Percentiles rank a stretch among this genome's conserved stretches.
phyloP scores from a whole-genome alignment of 2,113 vertebrate species.

The Burhinus oedicnemus region DNA sequence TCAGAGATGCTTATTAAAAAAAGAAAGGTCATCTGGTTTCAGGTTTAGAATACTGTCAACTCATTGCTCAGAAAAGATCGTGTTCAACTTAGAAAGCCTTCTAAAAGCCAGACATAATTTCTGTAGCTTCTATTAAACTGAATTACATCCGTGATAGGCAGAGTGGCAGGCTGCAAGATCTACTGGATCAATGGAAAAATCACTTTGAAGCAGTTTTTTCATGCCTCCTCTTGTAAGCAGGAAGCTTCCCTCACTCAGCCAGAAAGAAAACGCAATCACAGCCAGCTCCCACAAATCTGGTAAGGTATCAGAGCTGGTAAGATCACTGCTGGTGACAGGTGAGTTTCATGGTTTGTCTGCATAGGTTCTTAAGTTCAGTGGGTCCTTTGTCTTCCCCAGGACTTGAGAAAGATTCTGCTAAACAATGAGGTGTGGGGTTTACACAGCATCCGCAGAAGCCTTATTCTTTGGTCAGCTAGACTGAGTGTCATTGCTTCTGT shows the following conservation, averaged over 20 bases:
- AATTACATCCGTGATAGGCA: background rate
- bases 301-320: background rate
- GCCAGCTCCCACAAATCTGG: background rate
- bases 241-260: background rate
- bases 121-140: background rate
- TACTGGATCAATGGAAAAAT: background rate
- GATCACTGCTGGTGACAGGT: background rate
- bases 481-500: background rate
- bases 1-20: background rate
- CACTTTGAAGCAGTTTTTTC: background rate
- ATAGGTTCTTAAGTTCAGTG: background rate
- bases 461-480: background rate
- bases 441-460: background rate
- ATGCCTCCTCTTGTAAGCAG: background rate
- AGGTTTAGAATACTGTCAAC: background rate
- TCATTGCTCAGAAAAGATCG: background rate
- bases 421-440: background rate
- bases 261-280: background rate
- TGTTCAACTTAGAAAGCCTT: background rate
- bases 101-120: background rate
- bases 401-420: background rate
- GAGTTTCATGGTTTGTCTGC: fast-evolving
- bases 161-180: background rate
- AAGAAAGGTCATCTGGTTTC: background rate
- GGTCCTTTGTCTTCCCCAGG: background rate